Evolutionary conservation across 2,797 vertebrate genomes (phyloP).

Genomic region (Neostethus bicornis): DNA sequence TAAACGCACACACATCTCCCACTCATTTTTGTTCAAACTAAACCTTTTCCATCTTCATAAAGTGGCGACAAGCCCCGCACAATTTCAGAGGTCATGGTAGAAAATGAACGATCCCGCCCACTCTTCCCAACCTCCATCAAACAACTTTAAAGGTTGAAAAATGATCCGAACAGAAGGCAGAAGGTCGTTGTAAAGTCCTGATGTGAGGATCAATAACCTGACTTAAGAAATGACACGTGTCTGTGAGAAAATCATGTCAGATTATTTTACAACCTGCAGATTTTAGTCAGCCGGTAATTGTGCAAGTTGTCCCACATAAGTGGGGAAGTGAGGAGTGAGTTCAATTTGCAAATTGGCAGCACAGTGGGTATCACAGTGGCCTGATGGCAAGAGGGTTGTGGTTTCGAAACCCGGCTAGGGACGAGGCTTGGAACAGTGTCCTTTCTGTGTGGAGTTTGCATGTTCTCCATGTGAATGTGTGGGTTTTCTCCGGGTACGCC

Average conservation of each 20-base stretch:
- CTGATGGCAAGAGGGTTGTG: no score
- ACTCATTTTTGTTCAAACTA: background rate
- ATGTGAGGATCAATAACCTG: conserved; percentile 25
- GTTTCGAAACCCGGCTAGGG: no score
- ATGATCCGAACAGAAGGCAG: conserved; percentile 13
- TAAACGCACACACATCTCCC: background rate
- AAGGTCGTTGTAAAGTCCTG: conserved; percentile 17
- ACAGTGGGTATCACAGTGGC: no score
- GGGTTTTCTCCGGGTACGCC: no score
- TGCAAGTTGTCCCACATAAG: no score
- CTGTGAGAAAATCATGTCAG: background rate
- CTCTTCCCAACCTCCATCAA: conserved; percentile 23
- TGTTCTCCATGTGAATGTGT: no score
- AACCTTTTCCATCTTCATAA: background rate
- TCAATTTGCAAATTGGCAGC: no score
- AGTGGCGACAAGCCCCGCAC: background rate
- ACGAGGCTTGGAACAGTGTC: no score
- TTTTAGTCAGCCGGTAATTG: no score
- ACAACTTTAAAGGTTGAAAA: conserved; percentile 22
- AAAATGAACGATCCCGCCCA: conserved; percentile 4
- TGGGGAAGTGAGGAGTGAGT: no score
- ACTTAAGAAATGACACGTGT: conserved; percentile 9
- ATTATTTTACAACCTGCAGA: conserved; percentile 3
- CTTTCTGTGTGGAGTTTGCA: no score
- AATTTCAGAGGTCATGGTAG: conserved; percentile 16